Conservation (phyloP, 1,140 invertebrate genomes). For the Conus ventricosus region DNA sequence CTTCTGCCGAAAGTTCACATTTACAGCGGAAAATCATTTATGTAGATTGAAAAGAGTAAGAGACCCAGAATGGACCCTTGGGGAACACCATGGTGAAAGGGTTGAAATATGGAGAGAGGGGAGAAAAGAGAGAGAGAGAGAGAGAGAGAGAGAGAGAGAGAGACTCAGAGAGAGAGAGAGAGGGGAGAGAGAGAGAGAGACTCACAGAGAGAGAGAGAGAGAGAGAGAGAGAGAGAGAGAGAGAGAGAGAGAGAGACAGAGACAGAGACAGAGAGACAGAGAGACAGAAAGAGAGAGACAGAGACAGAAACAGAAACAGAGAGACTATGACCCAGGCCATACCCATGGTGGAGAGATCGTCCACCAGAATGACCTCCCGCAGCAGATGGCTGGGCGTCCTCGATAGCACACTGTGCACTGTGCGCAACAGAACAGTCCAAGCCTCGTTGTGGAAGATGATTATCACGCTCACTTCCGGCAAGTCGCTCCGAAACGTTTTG, state of each 20-base stretch:
- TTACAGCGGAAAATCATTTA: no score
- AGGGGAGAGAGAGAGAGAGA: slow-evolving; percentile 9
- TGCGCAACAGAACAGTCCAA: slow-evolving; percentile 88
- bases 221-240: neutral
- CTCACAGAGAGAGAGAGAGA: neutral
- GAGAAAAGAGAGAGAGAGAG: no score
- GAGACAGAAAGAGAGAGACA: no score
- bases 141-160: no score
- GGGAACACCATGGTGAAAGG: no score
- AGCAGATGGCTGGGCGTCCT: slow-evolving; percentile 86
- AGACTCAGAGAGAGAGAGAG: neutral
- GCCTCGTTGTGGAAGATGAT: slow-evolving; percentile 76
- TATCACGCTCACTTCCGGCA: slow-evolving; percentile 94
- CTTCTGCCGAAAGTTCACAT: no score
- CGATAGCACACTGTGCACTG: slow-evolving; percentile 91
- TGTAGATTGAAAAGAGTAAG: no score
- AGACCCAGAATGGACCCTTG: no score
- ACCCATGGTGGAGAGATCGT: slow-evolving; percentile 97
- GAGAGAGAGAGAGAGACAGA: neutral
- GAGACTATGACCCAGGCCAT: slow-evolving; percentile 65
- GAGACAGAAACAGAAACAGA: no score
- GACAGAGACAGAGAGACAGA: no score
- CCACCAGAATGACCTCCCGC: slow-evolving; percentile 91
- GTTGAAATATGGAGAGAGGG: no score
- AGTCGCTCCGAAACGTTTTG: slow-evolving; percentile 73